Conservation (phyloP, 2,113 vertebrate species). For the Chlorocebus sabaeus region DNA sequence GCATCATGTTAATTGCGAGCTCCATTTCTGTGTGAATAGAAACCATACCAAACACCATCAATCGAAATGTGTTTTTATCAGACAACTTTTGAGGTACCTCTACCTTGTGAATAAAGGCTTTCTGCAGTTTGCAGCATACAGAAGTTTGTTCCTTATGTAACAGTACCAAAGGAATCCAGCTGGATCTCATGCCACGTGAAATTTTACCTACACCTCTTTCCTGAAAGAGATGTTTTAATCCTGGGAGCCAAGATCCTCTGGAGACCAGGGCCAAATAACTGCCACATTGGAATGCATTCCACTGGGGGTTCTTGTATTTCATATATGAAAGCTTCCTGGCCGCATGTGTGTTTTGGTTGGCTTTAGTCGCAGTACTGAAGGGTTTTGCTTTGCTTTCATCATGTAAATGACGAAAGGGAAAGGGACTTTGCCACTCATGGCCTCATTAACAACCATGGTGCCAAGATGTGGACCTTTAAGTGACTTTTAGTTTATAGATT, state of each 20-base stretch:
- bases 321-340: background rate
- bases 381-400: background rate
- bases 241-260: background rate
- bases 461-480: background rate
- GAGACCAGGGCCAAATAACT: background rate
- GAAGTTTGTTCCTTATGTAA: background rate
- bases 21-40: background rate
- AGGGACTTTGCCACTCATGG: background rate
- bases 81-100: background rate
- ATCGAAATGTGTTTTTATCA: background rate
- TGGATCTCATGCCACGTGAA: background rate
- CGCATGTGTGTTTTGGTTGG: background rate
- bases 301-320: background rate
- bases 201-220: background rate
- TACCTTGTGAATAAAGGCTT: background rate
- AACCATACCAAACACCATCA: background rate
- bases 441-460: too few relatives aligned
- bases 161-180: background rate
- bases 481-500: background rate
- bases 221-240: background rate
- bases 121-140: background rate
- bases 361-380: background rate
- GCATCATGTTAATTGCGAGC: background rate
- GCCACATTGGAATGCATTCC: fast-evolving
- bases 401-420: background rate